A percentile compares a stretch with the other conserved stretches of the same genome.
phyloP scores from a whole-genome alignment of 2,888 invertebrate genomes.

The Temnothorax ravouxi region DNA sequence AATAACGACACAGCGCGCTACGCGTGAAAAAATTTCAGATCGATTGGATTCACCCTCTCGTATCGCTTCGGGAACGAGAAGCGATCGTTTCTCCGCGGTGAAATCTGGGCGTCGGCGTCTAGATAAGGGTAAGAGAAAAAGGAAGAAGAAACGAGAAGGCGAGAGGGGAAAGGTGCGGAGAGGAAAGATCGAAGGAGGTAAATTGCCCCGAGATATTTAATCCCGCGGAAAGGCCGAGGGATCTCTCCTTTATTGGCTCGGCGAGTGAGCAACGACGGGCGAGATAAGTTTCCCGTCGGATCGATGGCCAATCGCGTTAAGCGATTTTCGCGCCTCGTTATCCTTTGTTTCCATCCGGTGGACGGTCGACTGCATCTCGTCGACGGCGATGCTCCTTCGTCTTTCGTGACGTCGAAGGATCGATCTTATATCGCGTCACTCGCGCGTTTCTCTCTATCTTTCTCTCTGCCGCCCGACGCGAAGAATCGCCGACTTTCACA shows the following conservation, averaged over 20 bases:
- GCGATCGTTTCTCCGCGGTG: constrained; percentile 68
- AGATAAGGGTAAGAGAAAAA: constrained; percentile 53
- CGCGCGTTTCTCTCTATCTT: constrained; percentile 5
- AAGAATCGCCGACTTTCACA: constrained; percentile 59
- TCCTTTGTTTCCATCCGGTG: constrained; percentile 78
- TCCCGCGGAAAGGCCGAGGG: constrained; percentile 79
- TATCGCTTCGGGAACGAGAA: constrained; percentile 43
- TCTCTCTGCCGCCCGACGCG: constrained; percentile 13
- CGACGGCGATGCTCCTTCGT: constrained; percentile 57
- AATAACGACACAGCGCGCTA: background rate
- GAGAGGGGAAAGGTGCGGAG: constrained; percentile 28
- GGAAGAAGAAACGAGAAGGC: constrained; percentile 39
- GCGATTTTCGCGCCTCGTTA: constrained; percentile 85
- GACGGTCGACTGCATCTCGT: constrained; percentile 57
- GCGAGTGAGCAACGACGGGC: constrained; percentile 76
- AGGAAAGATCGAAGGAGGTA: constrained; percentile 75
- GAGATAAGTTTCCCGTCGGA: constrained; percentile 79
- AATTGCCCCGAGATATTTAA: constrained; percentile 84
- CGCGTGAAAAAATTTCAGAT: constrained; percentile 56
- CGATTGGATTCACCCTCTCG: constrained; percentile 42
- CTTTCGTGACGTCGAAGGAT: constrained; percentile 50
- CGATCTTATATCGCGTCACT: constrained; percentile 57
- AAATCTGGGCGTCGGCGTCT: constrained; percentile 73
- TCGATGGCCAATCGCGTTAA: constrained; percentile 84
- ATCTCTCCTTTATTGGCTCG: constrained; percentile 83